Evolutionary conservation across 1,140 invertebrate species (phyloP), one percentile per base, ranked within the genome.

Genomic region (Microplitis demolitor): DNA sequence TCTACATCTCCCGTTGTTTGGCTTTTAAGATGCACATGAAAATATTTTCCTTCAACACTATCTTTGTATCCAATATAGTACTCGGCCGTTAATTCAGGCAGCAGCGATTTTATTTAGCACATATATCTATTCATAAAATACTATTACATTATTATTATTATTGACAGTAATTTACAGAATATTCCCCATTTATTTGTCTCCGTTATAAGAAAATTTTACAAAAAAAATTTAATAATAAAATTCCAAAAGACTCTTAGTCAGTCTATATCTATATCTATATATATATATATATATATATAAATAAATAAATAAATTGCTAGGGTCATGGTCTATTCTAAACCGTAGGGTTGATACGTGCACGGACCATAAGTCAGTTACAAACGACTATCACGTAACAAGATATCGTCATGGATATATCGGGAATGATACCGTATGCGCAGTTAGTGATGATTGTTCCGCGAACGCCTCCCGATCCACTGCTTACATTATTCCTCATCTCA

Each of bases 331-430:
- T 4, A 51, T 11, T 66, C 45, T 13, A 9, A 13, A 31, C 33
- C 13, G n/a, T 56, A 34, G 14, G n/a, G 8, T 14, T 54, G 6
- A 31, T 34, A 56, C 33, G 66, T 54, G 24, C 11, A 51, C 33
- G n/a, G 39, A 31, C 8, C 51, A 72, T 73, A 77, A 68, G 71
- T 78, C 76, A 79, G 76, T 76, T 74, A 78, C 79, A 80, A 82
- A 82, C 79, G 78, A 82, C 79, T 74, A 79, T 79, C 80, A 82
- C 80, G 79, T 82, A 82, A 79, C 75, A 77, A 73, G 71, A 78
- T 76, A 74, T 74, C 78, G 75, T 80, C 79, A 80, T 78, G 79
- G 62, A 74, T 77, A 77, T 75, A 45, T 45, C 39, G 6, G 71
- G 74, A 70, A 71, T 66, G 74, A 62, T 56, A 14, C 33, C 75